Conservation (phyloP, 2,888 invertebrate genomes). For the Coelinius sp. region DNA sequence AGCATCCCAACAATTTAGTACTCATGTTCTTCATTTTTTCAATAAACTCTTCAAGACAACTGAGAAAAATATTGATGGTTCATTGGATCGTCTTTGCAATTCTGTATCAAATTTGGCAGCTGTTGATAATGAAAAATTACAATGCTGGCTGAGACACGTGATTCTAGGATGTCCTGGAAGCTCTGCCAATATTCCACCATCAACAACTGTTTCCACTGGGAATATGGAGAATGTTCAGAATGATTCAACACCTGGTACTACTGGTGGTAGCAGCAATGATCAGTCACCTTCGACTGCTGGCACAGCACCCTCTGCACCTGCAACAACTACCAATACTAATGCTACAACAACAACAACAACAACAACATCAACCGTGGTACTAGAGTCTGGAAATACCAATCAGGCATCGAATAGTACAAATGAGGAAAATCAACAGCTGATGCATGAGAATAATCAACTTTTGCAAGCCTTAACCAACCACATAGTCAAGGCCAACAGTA, state of each 20-base stretch:
- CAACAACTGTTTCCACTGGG: conserved; percentile 69
- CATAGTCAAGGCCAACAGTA: conserved; percentile 79
- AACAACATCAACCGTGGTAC: conserved; percentile 55
- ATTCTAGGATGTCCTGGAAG: conserved; percentile 74
- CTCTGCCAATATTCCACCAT: conserved; percentile 70
- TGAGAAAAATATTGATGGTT: conserved; percentile 72
- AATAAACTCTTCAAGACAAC: conserved; percentile 79
- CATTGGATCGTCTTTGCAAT: conserved; percentile 78
- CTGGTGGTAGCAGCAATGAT: conserved; percentile 54
- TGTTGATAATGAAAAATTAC: conserved; percentile 77
- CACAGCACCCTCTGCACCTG: conserved; percentile 44
- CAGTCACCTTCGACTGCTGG: conserved; percentile 42
- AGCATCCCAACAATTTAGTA: conserved; percentile 80
- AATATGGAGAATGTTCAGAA: conserved; percentile 42
- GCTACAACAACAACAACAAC: background rate
- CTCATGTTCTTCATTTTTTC: conserved; percentile 85
- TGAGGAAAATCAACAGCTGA: conserved; percentile 72
- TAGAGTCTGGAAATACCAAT: conserved; percentile 55
- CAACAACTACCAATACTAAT: background rate
- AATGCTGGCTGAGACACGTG: conserved; percentile 78
- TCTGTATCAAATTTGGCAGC: conserved; percentile 78
- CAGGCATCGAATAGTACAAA: conserved; percentile 52
- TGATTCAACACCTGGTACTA: conserved; percentile 70
- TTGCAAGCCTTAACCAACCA: conserved; percentile 81
- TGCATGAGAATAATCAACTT: conserved; percentile 80